Base-by-base conservation (phyloP, 23 tunicate genomes). In the Clavelina lepadiformis region DNA sequence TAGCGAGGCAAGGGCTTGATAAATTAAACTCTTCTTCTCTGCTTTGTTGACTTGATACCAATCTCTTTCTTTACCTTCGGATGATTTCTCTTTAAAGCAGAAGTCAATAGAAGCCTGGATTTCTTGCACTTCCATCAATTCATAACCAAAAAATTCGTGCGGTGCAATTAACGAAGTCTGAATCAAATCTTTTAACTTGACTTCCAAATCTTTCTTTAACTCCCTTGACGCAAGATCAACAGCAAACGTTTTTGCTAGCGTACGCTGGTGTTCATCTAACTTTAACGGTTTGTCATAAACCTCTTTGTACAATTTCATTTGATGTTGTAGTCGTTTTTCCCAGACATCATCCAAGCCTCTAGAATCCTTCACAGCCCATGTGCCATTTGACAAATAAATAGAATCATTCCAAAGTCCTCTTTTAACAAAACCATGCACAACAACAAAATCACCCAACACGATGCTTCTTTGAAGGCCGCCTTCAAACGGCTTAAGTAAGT, bases 131-230 rank as follows among this genome's bases (percentile, higher is more conserved):
- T 74, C 80, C 35, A 74, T 19, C 25, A 74, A 3, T 28, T 74
- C 80, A 64, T 59, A 74, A 2, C 80, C 80, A n/a, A 47, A 49
- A 74, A 74, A 74, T 13, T 33, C 7, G 13, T 1, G 13, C 28
- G 63, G 33, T 5, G 15, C 19, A 21, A 24, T 7, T 18, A 2
- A 74, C 5, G 1, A 62, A 23, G 13, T 63, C 36, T 4, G 26
- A 13, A 41, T 62, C 35, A 5, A 74, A 20, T 1, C 25, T 61
- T 31, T 74, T 52, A 2, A 74, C 36, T 11, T 33, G 11, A 8
- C 15, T 49, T 8, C 5, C 34, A 15, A 62, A 34, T 3, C 5
- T 20, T 47, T 30, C 5, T 33, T 64, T 22, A 2, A 52, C 62
- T 18, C 63, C 63, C 15, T 34, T 50, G 19, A n/a, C n/a, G n/a